Percentiles rank a stretch among this genome's conserved stretches.
Conservation (phyloP, 2,797 vertebrate species). For the Danio jaintianensis region DNA sequence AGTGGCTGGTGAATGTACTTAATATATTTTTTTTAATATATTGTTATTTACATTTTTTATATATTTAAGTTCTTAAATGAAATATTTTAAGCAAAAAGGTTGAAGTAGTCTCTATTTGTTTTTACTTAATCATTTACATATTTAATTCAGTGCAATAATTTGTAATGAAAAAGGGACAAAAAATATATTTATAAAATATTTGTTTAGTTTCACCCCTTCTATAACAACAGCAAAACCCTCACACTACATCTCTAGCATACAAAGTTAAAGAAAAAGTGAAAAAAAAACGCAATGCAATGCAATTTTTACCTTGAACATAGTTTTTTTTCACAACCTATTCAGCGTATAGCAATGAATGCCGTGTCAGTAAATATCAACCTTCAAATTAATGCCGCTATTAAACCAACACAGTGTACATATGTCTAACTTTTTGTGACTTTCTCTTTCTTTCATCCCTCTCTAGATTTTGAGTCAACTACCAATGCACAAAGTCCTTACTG, state of each 20-base stretch:
- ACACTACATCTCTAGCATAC: background rate
- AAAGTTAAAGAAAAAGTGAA: background rate
- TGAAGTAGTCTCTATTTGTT: too few species aligned
- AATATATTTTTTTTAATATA: too few species aligned
- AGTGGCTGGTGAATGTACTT: too few species aligned
- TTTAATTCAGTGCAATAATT: too few species aligned
- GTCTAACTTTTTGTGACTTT: background rate
- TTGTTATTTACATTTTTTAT: too few species aligned
- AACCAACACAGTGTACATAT: background rate
- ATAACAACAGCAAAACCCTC: too few species aligned
- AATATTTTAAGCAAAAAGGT: too few species aligned
- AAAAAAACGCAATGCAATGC: background rate
- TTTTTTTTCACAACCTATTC: slow-evolving; percentile 10
- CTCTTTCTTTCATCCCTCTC: background rate
- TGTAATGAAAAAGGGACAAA: too few species aligned
- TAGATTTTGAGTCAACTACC: background rate
- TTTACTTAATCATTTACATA: too few species aligned
- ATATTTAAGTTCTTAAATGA: too few species aligned
- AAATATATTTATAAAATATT: too few species aligned
- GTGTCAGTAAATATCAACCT: background rate
- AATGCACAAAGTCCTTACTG: background rate
- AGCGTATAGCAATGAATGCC: background rate
- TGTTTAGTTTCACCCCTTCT: too few species aligned
- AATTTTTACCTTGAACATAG: slow-evolving; percentile 3
- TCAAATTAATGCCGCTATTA: background rate